phyloP scores from a whole-genome alignment of 2,797 vertebrate species.

The Takifugu rubripes region DNA sequence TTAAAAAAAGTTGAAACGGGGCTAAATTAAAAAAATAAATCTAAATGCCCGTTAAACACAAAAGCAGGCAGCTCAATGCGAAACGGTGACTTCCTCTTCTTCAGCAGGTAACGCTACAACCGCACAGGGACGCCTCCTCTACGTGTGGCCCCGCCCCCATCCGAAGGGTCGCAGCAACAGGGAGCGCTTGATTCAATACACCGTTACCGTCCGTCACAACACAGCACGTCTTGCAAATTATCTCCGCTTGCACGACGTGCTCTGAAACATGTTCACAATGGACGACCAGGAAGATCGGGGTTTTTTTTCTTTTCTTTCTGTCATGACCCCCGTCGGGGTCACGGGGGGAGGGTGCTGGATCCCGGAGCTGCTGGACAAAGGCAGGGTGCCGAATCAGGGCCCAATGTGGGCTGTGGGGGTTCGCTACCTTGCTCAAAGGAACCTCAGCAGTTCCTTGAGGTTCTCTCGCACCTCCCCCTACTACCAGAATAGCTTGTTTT shows the following conservation, averaged over 20 bases:
- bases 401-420: too few species aligned
- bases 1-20: neutral
- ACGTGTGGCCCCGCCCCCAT: slow-evolving; percentile 37
- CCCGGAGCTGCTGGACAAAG: too few species aligned
- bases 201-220: slow-evolving; percentile 5
- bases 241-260: slow-evolving; percentile 20
- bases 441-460: too few species aligned
- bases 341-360: too few species aligned
- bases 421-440: too few species aligned
- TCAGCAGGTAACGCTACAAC: neutral
- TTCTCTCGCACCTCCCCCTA: too few species aligned
- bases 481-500: too few species aligned
- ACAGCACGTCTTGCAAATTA: fast-evolving
- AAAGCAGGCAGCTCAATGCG: neutral
- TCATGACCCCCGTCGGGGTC: too few species aligned
- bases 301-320: too few species aligned
- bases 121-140: neutral
- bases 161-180: neutral
- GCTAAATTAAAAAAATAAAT: neutral
- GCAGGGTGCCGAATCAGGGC: too few species aligned
- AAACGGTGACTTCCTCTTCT: slow-evolving; percentile 46
- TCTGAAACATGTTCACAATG: fast-evolving
- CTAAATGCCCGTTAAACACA: neutral
- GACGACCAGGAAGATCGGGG: too few species aligned
- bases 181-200: slow-evolving; percentile 1